phyloP scores from a whole-genome alignment of 1,140 invertebrate species.

The Heliconius nattereri region DNA sequence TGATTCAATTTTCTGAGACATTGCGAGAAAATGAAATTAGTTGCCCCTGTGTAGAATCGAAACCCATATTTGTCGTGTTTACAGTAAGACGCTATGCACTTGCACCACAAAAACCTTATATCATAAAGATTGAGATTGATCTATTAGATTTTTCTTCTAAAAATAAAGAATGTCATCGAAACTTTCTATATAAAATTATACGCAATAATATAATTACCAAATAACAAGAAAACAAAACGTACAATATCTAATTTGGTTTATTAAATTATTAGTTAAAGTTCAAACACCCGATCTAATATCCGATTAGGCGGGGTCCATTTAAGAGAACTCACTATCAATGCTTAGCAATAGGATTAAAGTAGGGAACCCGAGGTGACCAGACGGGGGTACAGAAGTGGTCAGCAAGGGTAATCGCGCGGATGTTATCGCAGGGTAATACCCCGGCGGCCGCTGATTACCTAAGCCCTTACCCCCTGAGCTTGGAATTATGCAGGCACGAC shows the following conservation, averaged over 20 bases:
- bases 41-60: no score
- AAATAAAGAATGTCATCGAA: not conserved
- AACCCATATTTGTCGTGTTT: no score
- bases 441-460: constrained; percentile 72
- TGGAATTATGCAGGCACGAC: constrained; percentile 69
- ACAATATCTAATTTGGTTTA: not conserved
- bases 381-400: constrained; percentile 59
- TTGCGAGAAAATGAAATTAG: no score
- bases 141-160: not conserved
- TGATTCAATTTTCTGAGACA: no score
- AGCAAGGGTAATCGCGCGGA: constrained; percentile 71
- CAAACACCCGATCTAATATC: not conserved
- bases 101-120: no score
- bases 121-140: not conserved
- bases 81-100: no score
- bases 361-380: constrained; percentile 52
- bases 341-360: constrained; percentile 51
- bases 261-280: not conserved
- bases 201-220: no score
- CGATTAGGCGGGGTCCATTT: constrained; percentile 16
- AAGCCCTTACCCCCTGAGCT: constrained; percentile 63
- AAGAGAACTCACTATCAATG: constrained; percentile 27
- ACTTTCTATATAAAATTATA: no score
- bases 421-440: constrained; percentile 72
- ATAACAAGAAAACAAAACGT: not conserved